Percentiles rank a stretch among this genome's conserved stretches.
These are phyloP conservation scores for Sigmodon hispidus DNA, from an alignment of 2,113 vertebrate species.

Conservation along the genomic window DNA sequence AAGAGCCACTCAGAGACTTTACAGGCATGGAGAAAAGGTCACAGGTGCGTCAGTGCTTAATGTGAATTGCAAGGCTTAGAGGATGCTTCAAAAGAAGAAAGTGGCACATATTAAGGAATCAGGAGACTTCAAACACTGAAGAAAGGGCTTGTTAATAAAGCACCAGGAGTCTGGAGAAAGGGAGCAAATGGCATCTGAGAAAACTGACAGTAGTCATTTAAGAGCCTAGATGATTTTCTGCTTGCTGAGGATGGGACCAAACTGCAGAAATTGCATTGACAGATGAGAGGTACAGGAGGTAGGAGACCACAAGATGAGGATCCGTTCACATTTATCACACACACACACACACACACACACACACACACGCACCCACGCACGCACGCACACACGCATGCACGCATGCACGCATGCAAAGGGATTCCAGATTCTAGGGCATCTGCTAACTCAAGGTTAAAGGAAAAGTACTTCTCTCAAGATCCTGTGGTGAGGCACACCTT, in stretches of 20 bases:
- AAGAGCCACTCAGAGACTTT: neutral
- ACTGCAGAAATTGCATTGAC: neutral
- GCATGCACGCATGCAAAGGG: neutral
- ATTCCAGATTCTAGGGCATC: too few relatives aligned
- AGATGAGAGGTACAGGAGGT: neutral
- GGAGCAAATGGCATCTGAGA: conserved; percentile 46
- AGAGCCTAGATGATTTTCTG: neutral
- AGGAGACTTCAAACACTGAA: neutral
- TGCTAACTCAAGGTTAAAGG: neutral
- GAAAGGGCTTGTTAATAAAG: neutral
- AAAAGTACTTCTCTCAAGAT: neutral
- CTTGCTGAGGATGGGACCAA: neutral
- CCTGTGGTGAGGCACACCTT: rapidly evolving
- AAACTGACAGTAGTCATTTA: conserved; percentile 51
- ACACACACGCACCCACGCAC: neutral
- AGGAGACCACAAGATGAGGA: rapidly evolving
- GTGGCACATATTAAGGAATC: neutral
- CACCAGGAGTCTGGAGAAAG: conserved; percentile 1
- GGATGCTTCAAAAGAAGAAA: neutral
- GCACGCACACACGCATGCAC: too few relatives aligned
- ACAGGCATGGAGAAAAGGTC: neutral
- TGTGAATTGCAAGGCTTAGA: neutral
- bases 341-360: too few relatives aligned
- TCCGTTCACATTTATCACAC: neutral
- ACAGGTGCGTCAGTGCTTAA: neutral